Conservation (phyloP, 2,113 vertebrate genomes). For the Ameiurus melas region DNA sequence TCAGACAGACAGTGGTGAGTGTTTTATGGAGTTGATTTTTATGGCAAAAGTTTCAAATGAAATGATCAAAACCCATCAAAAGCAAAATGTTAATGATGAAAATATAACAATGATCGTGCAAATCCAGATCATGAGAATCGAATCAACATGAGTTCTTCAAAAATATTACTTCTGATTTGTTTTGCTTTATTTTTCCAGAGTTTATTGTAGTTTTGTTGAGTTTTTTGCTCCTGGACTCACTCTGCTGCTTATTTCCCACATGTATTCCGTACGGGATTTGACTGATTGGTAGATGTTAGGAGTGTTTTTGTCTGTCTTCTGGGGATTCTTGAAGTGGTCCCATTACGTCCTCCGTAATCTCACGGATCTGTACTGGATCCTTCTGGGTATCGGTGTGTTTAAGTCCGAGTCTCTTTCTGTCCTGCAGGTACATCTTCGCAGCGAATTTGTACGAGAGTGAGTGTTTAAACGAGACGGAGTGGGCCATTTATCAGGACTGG, state of each 20-base stretch:
- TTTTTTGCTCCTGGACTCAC: too few relatives aligned
- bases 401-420: neutral
- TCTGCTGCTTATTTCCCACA: too few relatives aligned
- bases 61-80: too few relatives aligned
- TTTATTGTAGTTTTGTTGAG: too few relatives aligned
- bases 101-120: neutral
- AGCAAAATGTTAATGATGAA: neutral
- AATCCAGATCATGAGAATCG: neutral
- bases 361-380: neutral
- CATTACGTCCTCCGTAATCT: too few relatives aligned
- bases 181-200: too few relatives aligned
- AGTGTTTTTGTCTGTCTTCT: too few relatives aligned
- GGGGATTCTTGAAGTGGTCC: too few relatives aligned
- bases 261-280: too few relatives aligned
- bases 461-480: slow-evolving; percentile 90
- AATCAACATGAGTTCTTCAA: neutral
- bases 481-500: slow-evolving; percentile 95
- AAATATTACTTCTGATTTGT: too few relatives aligned
- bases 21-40: neutral
- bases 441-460: slow-evolving; percentile 90
- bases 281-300: too few relatives aligned
- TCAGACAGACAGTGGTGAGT: neutral
- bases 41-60: neutral
- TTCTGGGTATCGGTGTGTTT: neutral
- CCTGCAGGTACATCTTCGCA: slow-evolving; percentile 88